Base-by-base conservation (phyloP, 2,113 vertebrate genomes). In the Callocephalon fimbriatum region DNA sequence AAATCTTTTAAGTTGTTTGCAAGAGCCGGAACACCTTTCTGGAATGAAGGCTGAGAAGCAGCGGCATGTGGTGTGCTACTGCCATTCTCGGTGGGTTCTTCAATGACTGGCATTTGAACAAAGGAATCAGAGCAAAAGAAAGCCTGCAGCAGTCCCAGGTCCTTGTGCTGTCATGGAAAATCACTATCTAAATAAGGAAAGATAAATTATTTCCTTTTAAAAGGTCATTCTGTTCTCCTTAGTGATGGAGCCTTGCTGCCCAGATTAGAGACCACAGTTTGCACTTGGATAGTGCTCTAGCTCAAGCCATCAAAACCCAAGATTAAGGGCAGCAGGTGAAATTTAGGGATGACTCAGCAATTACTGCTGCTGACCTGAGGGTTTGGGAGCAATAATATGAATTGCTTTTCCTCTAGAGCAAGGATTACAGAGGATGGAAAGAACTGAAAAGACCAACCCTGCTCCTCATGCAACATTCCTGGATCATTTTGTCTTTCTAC, bases 1-100 rank as follows among this genome's bases (percentile, higher is more conserved):
- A 96, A 95, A 92, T 84, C 83, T 78, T 97, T 73, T 45, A 81
- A 92, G 88, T 87, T 87, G 70, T 76, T 96, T 91, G 95, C 73
- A 91, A 72, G 82, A 96, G 94, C 94, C 11, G 5, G 86, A 89
- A 71, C 94, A 95, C 95, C 95, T 97, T 95, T 87, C 88, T 82
- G 76, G 76, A 88, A 88, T n/a, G 88, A 70, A 86, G 68, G 86
- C 75, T 93, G 68, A 37, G 92, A 44, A 81, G 76, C 51, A 59
- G 79, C 66, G 7, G 86, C 15, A 8, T 48, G 86, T 26, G 72
- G 94, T 35, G 93, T 0, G 0, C 58, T 29, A 31, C 77, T 7
- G 53, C 56, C 0, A 1, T 19, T 85, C 94, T 81, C 1, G 0
- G 26, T 45, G 89, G 65, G 91, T 40, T 94, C 80, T 37, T 85